Evolutionary conservation across 92 coral and sea anemone genomes (phyloP).

Genomic region (Paramuricea clavata): DNA sequence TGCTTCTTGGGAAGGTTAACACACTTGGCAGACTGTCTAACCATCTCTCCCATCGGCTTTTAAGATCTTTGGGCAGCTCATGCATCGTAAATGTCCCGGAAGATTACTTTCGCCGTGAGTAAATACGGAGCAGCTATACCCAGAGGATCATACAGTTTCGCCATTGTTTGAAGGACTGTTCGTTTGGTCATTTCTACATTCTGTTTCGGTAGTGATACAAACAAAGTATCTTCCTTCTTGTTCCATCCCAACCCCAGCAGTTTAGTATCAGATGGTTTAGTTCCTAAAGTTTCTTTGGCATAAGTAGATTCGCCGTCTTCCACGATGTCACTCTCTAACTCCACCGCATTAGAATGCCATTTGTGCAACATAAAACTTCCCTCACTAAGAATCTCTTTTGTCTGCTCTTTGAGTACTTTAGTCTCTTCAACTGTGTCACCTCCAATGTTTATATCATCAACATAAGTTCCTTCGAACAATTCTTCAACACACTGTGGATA

Average conservation of each 20-base stretch:
- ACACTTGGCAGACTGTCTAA: background rate
- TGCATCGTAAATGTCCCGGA: constrained; percentile 12
- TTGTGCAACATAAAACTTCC: too few relatives aligned
- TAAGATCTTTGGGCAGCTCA: background rate
- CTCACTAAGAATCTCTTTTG: too few relatives aligned
- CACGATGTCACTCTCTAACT: too few relatives aligned
- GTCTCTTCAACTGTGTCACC: too few relatives aligned
- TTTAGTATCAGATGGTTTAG: constrained; percentile 20
- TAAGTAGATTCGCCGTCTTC: too few relatives aligned
- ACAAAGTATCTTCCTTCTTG: constrained; percentile 13
- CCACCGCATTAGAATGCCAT: too few relatives aligned
- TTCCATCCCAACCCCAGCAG: constrained; percentile 30
- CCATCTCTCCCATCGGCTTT: constrained; percentile 1
- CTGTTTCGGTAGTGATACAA: background rate
- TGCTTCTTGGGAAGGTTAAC: background rate
- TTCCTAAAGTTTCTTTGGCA: too few relatives aligned
- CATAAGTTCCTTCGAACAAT: background rate
- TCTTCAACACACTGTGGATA: constrained; percentile 1
- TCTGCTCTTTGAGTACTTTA: too few relatives aligned
- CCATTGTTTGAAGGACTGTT: background rate
- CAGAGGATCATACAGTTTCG: constrained; percentile 24
- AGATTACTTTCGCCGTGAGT: constrained; percentile 14
- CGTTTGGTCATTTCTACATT: constrained; percentile 10
- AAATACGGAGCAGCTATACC: background rate
- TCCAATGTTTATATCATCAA: background rate